Evolutionary conservation across 2,113 vertebrate species (phyloP), one percentile per base, ranked within the genome.

Genomic region (Pseudolaguvia tuberculata): DNA sequence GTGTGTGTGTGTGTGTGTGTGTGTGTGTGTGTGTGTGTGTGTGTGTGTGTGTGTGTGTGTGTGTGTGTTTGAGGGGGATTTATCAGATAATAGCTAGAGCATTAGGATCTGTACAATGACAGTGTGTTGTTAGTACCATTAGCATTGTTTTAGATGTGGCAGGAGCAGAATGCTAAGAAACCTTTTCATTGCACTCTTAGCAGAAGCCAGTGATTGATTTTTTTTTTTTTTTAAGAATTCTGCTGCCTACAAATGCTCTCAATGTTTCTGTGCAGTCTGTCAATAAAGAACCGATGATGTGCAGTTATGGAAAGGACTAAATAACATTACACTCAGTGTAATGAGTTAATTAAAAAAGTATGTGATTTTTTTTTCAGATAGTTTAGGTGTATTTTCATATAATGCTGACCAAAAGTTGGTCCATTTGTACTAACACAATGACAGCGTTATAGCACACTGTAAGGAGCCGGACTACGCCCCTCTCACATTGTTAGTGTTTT

Each of bases 121-220:
- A 68, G 69, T 59, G 52, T 70, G 56, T 73, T 78, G 72, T 83
- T 78, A 73, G 73, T 63, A 70, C 72, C 75, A 78, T 83, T 80
- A 83, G 78, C 73, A 76, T 76, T 78, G 75, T 83, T 78, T 80
- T 73, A 76, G 51, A 72, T 65, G 5, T 17, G 11, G 69, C 50
- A 18, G 59, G 63, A 50, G 68, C 69, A 76, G 81, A 68, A 83
- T 83, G 72, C 72, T 83, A 78, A 83, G 63, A 80, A 59, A 68
- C 52, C 65, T 48, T 67, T 72, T 70, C 48, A 72, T 39, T 53
- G 18, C 57, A 42, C 59, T 53, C 52, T 35, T 14, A 21, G 39
- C 55, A 78, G 61, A 75, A 80, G 72, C 62, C 11, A 42, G 78
- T 78, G 68, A 83, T 83, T 48, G 78, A 83, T 80, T 66, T 53